Evolutionary conservation across 2,797 vertebrate genomes (phyloP).

Genomic region (Micropoecilia bifurca): DNA sequence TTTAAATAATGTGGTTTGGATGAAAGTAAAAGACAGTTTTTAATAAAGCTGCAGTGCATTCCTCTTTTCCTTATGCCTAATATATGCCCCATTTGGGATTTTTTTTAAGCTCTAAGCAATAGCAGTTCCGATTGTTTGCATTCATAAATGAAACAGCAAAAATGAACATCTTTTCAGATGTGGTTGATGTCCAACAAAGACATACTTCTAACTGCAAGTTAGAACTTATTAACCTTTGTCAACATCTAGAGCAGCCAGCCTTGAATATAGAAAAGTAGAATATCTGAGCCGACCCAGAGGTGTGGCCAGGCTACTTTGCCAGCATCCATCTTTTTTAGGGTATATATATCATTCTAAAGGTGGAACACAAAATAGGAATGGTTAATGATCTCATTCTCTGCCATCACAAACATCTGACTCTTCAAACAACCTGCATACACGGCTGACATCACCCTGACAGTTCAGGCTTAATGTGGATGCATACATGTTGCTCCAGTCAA

Average conservation of each 20-base stretch:
- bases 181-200: slow-evolving; percentile 21
- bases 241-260: slow-evolving; percentile 15
- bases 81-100: slow-evolving; percentile 24
- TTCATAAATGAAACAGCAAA: slow-evolving; percentile 14
- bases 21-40: slow-evolving; percentile 8
- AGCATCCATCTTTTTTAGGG: slow-evolving; percentile 46
- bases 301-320: slow-evolving; percentile 53
- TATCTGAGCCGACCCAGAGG: slow-evolving; percentile 20
- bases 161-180: slow-evolving; percentile 17
- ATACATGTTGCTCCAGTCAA: not conserved
- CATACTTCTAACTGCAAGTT: slow-evolving; percentile 33
- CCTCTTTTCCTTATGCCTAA: slow-evolving; percentile 10
- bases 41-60: slow-evolving; percentile 22
- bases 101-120: slow-evolving; percentile 38
- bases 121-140: slow-evolving; percentile 17
- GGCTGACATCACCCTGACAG: not conserved
- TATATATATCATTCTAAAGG: not conserved
- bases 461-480: not conserved
- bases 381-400: not conserved
- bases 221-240: slow-evolving; percentile 28
- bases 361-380: not conserved
- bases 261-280: slow-evolving; percentile 2
- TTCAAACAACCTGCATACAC: not conserved
- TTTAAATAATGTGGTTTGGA: not conserved
- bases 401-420: not conserved